Evolutionary conservation across 2,888 invertebrate species (phyloP).

Genomic region (Cephus pygmeus): DNA sequence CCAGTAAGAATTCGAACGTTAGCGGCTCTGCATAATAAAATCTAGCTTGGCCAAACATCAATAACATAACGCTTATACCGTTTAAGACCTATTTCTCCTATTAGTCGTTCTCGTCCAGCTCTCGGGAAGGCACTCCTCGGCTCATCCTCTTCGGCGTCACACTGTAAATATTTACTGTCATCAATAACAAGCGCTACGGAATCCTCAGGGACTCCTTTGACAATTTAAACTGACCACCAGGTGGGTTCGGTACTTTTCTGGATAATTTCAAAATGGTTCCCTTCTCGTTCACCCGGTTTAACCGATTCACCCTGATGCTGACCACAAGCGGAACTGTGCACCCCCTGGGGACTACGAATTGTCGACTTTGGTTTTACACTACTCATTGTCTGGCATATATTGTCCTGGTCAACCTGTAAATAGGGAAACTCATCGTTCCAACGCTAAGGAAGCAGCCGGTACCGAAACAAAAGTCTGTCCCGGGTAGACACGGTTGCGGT

Average conservation of each 20-base stretch:
- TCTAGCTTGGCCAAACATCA: not conserved
- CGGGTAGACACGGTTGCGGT: conserved; percentile 8
- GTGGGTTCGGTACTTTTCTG: not conserved
- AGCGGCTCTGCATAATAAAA: not conserved
- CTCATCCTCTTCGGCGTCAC: not conserved
- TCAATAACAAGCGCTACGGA: not conserved
- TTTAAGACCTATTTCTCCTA: not conserved
- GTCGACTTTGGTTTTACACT: not conserved
- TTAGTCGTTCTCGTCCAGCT: not conserved
- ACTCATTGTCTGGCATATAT: not conserved
- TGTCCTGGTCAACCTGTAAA: not conserved
- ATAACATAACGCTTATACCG: not conserved
- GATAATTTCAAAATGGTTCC: not conserved
- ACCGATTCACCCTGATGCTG: not conserved
- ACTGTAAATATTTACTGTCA: not conserved
- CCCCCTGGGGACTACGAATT: not conserved
- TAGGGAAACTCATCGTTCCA: not conserved
- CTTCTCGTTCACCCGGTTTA: not conserved
- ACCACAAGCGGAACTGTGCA: not conserved
- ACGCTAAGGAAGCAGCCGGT: not conserved
- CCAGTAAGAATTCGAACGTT: not conserved
- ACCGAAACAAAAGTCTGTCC: not conserved
- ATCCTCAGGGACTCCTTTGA: not conserved
- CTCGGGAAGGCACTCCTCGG: not conserved
- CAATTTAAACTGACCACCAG: not conserved